Evolutionary conservation across 2,113 vertebrate species (phyloP), one percentile per base, ranked within the genome.

Genomic region (Hippocampus mohnikei): DNA sequence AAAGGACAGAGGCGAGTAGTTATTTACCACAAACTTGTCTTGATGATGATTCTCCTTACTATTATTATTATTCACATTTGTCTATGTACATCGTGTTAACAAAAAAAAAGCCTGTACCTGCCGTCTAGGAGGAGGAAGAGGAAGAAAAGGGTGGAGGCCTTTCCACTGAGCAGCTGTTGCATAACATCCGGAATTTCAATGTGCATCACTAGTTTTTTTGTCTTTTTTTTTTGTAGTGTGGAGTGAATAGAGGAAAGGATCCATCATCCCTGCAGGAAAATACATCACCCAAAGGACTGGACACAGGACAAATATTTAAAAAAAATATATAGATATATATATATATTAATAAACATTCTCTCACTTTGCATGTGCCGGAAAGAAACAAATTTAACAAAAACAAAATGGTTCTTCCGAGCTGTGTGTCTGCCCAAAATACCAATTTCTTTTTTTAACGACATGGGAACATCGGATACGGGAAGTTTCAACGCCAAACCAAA

Each of bases 61-160:
- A 40, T 40, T 65, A 65, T 65, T 65, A 65, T 89, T 90, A 91
- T 91, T 92, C 91, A 92, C 91, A 91, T 93, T 92, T 91, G 78
- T 90, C 88, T 92, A 92, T 91, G 83, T 91, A 91, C 91, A 92
- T 81, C 25, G 81, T 72, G 82, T 88, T 89, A 87, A 89, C 80
- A 83, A 40, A 83, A 88, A 83, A 40, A 83, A 88, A 83, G 84
- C 79, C 82, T 91, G 91, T 90, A 93, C 90, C 89, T 85, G 81
- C 79, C 75, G 33, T 48, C 58, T 60, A 33, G 58, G 58, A 60
- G 58, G 58, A 59, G 56, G 56, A 64, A 41, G 62, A 65, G 13
- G 63, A 46, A 27, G 37, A 63, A 85, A 86, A 84, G 72, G 67
- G 74, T 73, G 82, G 83, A 85, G 80, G 80, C 75, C 53, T 67